These are phyloP conservation scores for Picathartes gymnocephalus DNA, from an alignment of 2,113 vertebrate species.

Conservation along the genomic window DNA sequence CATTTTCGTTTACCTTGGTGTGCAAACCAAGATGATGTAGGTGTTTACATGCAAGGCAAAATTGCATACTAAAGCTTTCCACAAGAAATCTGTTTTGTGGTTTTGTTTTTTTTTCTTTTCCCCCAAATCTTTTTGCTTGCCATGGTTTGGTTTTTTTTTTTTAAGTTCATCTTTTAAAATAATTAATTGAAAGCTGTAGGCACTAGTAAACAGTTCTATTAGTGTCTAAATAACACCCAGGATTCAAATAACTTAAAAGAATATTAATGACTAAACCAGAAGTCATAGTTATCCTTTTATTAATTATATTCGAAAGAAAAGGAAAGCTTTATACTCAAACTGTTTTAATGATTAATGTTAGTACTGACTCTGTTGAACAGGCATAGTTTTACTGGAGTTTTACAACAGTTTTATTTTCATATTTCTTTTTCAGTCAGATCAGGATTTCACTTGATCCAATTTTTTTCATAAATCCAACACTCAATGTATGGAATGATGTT, in stretches of 20 bases:
- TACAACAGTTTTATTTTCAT: background rate
- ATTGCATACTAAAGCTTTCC: background rate
- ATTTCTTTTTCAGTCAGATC: background rate
- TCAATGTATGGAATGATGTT: background rate
- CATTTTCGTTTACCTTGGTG: background rate
- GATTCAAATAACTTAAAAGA: background rate
- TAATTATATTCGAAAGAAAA: background rate
- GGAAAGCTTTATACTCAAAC: background rate
- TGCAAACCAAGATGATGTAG: background rate
- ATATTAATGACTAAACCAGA: background rate
- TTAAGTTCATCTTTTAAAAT: background rate
- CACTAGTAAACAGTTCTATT: background rate
- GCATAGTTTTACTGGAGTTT: background rate
- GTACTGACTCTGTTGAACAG: background rate
- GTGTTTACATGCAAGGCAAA: background rate
- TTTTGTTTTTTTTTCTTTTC: background rate
- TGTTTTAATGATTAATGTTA: background rate
- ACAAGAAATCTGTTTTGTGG: background rate
- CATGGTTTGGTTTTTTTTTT: background rate
- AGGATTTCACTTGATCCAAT: background rate
- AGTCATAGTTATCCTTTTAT: background rate
- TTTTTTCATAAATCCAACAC: background rate
- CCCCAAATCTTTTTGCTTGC: background rate
- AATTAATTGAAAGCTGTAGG: background rate
- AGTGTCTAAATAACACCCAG: background rate